phyloP scores from a whole-genome alignment of 2,797 vertebrate species.

The Pitangus sulphuratus region DNA sequence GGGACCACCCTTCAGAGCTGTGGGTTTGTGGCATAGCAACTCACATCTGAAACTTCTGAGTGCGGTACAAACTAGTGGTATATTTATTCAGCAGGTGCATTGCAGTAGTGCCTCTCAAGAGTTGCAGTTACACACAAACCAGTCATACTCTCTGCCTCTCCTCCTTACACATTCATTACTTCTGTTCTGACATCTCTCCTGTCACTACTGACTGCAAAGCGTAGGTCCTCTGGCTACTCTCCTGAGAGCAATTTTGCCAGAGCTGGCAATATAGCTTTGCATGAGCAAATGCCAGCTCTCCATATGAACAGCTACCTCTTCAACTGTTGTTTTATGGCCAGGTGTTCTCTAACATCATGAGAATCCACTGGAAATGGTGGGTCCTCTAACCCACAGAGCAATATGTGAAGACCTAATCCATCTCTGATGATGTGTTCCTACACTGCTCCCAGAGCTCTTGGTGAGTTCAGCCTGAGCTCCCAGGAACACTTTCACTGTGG shows the following conservation, averaged over 20 bases:
- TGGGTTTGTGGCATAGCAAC: background rate
- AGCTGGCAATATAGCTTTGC: background rate
- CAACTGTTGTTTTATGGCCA: background rate
- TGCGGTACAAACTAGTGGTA: accelerated
- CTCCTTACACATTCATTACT: background rate
- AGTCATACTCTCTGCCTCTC: background rate
- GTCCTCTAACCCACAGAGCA: background rate
- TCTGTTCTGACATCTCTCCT: background rate
- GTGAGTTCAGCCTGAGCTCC: background rate
- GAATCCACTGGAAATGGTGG: background rate
- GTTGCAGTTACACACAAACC: background rate
- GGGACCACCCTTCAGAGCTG: background rate
- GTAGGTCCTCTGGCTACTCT: background rate
- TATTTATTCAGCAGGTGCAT: background rate
- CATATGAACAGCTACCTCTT: background rate
- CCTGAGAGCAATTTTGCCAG: background rate
- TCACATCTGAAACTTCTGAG: background rate
- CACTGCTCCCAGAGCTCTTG: background rate
- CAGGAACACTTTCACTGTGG: background rate
- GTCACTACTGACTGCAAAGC: background rate
- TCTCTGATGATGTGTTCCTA: background rate
- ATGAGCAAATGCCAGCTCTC: background rate
- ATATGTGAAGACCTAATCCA: background rate
- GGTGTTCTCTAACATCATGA: background rate
- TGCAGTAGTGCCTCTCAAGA: background rate